phyloP scores from a whole-genome alignment of 2,797 vertebrate genomes.

The Tauraco hartlaubi region DNA sequence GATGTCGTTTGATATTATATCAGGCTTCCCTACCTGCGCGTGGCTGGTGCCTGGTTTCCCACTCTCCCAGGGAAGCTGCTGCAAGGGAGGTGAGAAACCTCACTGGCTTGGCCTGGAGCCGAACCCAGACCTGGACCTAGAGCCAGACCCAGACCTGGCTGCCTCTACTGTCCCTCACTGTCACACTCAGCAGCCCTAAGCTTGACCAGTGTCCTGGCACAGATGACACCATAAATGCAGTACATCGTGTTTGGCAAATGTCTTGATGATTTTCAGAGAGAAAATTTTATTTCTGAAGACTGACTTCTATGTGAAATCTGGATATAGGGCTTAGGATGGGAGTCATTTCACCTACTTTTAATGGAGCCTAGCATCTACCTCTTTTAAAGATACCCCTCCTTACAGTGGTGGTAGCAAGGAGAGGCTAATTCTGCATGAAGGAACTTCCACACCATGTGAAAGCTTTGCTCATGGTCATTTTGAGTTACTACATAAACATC shows the following conservation, averaged over 20 bases:
- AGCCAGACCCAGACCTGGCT: too few relatives aligned
- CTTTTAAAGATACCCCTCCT: neutral
- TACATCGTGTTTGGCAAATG: neutral
- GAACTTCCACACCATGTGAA: neutral
- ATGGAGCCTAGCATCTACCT: neutral
- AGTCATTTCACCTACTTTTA: neutral
- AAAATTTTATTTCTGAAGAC: neutral
- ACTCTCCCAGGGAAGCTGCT: accelerated
- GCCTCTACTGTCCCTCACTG: neutral
- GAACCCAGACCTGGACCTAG: neutral
- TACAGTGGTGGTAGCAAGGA: neutral
- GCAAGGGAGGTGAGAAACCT: neutral
- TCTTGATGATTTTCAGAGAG: neutral
- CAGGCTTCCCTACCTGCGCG: neutral
- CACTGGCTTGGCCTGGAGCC: neutral
- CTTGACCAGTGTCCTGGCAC: neutral
- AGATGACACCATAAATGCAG: neutral
- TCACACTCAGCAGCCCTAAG: neutral
- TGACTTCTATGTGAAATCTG: neutral
- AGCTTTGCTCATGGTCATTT: neutral
- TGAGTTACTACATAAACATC: neutral
- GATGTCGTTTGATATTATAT: neutral
- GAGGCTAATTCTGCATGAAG: neutral
- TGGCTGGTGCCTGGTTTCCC: neutral
- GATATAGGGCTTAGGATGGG: neutral